A percentile compares a stretch with the other conserved stretches of the same genome.
Conservation (phyloP, 1,140 invertebrate genomes). For the Scaptomyza pallida region DNA sequence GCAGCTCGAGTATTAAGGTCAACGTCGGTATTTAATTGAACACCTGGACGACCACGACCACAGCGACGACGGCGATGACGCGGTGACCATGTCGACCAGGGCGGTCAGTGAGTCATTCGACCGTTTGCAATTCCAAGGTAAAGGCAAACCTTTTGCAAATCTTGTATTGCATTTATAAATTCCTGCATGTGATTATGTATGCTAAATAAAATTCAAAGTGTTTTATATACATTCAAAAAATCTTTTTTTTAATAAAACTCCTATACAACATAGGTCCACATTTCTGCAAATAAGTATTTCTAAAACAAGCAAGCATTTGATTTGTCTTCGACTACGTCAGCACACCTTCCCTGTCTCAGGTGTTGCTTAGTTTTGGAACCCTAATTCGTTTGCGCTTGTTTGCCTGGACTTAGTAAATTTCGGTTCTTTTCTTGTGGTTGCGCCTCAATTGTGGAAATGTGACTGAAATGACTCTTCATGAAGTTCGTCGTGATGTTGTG, state of each 20-base stretch:
- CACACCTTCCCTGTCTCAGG: constrained; percentile 29
- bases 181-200: constrained; percentile 33
- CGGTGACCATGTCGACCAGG: constrained; percentile 39
- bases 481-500: constrained; percentile 62
- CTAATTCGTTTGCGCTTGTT: constrained; percentile 45
- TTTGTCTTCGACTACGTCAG: not conserved
- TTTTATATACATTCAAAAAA: constrained; percentile 6
- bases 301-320: not conserved
- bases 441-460: constrained; percentile 36
- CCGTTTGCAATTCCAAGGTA: constrained; percentile 34
- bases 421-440: constrained; percentile 62
- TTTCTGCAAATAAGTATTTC: not conserved
- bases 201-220: constrained; percentile 11
- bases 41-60: constrained; percentile 62
- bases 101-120: constrained; percentile 66
- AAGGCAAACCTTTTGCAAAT: constrained; percentile 46
- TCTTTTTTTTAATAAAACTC: no score
- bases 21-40: constrained; percentile 79
- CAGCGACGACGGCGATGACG: constrained; percentile 27
- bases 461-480: constrained; percentile 53
- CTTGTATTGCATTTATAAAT: constrained; percentile 33
- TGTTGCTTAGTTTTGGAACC: constrained; percentile 40
- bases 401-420: constrained; percentile 63
- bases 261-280: not conserved
- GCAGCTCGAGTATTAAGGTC: constrained; percentile 72